Conservation (phyloP, 2,797 vertebrate species). For the Melanotaenia pygmaea region DNA sequence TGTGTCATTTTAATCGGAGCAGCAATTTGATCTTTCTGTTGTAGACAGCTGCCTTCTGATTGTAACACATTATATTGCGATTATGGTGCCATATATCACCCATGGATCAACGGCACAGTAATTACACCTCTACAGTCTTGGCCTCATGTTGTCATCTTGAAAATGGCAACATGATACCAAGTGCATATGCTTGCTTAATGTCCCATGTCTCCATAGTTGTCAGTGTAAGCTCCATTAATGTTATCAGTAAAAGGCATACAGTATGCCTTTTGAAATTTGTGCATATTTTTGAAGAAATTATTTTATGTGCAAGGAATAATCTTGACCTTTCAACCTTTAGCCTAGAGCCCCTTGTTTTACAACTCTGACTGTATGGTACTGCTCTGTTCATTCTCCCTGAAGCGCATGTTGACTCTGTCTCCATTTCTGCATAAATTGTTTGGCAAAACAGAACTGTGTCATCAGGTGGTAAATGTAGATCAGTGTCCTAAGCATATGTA, state of each 20-base stretch:
- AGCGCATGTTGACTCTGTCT: conserved; percentile 41
- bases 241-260: conserved; percentile 22
- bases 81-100: conserved; percentile 62
- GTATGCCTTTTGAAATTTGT: background rate
- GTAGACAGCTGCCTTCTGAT: conserved; percentile 66
- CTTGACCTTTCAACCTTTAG: conserved; percentile 12
- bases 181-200: conserved; percentile 46
- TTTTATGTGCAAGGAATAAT: conserved; percentile 2
- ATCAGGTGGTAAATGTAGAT: conserved; percentile 33
- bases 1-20: conserved; percentile 38
- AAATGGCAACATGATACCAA: conserved; percentile 57
- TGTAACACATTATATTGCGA: conserved; percentile 56
- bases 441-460: conserved; percentile 47
- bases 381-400: conserved; percentile 39
- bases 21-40: conserved; percentile 55
- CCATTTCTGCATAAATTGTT: conserved; percentile 57
- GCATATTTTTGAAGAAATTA: background rate
- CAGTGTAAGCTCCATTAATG: conserved; percentile 29
- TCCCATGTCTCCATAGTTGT: conserved; percentile 41
- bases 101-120: conserved; percentile 71
- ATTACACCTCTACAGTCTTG: conserved; percentile 62
- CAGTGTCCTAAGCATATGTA: conserved; percentile 28
- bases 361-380: conserved; percentile 24
- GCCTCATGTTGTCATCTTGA: conserved; percentile 26
- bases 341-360: background rate